These are phyloP conservation scores for Drosophila kanekoi DNA, from an alignment of 2,888 invertebrate genomes.

Conservation along the genomic window DNA sequence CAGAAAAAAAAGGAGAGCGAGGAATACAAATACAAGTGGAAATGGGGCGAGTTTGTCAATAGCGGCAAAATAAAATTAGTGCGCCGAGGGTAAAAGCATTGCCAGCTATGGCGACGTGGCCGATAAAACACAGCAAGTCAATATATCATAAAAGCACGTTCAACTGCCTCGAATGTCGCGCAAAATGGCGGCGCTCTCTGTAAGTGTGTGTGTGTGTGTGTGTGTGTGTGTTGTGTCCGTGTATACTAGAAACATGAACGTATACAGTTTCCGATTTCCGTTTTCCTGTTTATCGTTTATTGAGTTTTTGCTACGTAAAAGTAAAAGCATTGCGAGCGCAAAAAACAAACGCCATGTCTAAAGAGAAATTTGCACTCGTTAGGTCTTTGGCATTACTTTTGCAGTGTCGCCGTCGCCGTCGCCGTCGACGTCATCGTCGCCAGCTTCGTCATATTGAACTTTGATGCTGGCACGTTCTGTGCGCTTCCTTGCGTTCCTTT, in stretches of 20 bases:
- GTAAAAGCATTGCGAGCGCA: conserved; percentile 63
- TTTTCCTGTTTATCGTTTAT: conserved; percentile 83
- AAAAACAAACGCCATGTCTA: conserved; percentile 45
- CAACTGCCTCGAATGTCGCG: conserved; percentile 59
- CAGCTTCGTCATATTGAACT: conserved; percentile 71
- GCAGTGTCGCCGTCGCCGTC: conserved; percentile 5
- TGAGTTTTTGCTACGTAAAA: conserved; percentile 75
- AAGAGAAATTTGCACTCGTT: conserved; percentile 78
- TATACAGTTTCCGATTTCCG: conserved; percentile 82
- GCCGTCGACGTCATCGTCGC: conserved; percentile 3
- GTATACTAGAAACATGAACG: conserved; percentile 66
- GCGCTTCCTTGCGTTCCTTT: conserved; percentile 50
- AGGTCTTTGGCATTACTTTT: conserved; percentile 60
- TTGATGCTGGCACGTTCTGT: conserved; percentile 77
- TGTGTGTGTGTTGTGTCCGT: conserved; percentile 18
- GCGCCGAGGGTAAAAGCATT: conserved; percentile 67
- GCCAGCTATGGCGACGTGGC: conserved; percentile 48
- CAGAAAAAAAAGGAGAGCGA: conserved; percentile 12
- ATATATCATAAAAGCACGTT: conserved; percentile 80
- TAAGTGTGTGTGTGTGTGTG: too few species aligned
- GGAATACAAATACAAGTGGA: conserved; percentile 29
- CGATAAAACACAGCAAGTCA: conserved; percentile 76
- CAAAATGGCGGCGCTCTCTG: conserved; percentile 57
- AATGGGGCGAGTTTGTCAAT: conserved; percentile 45
- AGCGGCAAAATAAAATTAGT: conserved; percentile 72